phyloP scores from a whole-genome alignment of 2,797 vertebrate species.

The Botia kubotai region DNA sequence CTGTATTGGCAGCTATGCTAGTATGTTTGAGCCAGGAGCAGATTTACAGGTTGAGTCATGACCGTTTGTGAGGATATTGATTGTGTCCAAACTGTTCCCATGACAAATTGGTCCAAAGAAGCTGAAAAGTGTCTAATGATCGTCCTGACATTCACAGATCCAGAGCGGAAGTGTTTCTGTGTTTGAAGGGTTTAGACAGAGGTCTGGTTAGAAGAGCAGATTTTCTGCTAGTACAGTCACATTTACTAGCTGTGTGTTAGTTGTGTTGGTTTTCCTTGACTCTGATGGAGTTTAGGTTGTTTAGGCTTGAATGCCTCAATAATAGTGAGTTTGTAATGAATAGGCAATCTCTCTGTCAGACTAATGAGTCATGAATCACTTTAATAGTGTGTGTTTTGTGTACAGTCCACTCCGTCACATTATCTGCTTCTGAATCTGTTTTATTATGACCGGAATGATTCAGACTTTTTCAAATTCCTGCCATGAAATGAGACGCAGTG shows the following conservation, averaged over 20 bases:
- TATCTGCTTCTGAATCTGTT: constrained; percentile 47
- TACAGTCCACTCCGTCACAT: constrained; percentile 67
- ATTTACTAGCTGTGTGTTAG: not conserved
- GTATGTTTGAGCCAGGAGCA: not conserved
- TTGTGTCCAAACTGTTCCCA: constrained; percentile 16
- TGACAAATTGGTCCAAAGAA: constrained; percentile 1
- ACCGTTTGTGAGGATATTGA: constrained; percentile 15
- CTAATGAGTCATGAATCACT: constrained; percentile 7
- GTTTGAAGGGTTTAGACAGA: not conserved
- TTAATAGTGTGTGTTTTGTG: constrained; percentile 5
- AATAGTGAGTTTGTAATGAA: not conserved
- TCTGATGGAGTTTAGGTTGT: not conserved
- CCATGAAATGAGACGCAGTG: not conserved
- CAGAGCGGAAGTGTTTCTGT: not conserved
- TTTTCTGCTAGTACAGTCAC: not conserved
- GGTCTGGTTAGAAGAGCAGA: not conserved
- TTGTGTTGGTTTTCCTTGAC: too few species aligned
- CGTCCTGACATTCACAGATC: not conserved
- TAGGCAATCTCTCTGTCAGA: not conserved
- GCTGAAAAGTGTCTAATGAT: not conserved
- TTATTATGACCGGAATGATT: constrained; percentile 60
- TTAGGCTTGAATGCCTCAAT: not conserved
- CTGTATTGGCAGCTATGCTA: not conserved
- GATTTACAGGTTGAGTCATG: constrained; percentile 9
- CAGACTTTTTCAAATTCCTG: constrained; percentile 28